Evolutionary conservation across 2,797 vertebrate genomes (phyloP).

Genomic region (Anguilla anguilla): DNA sequence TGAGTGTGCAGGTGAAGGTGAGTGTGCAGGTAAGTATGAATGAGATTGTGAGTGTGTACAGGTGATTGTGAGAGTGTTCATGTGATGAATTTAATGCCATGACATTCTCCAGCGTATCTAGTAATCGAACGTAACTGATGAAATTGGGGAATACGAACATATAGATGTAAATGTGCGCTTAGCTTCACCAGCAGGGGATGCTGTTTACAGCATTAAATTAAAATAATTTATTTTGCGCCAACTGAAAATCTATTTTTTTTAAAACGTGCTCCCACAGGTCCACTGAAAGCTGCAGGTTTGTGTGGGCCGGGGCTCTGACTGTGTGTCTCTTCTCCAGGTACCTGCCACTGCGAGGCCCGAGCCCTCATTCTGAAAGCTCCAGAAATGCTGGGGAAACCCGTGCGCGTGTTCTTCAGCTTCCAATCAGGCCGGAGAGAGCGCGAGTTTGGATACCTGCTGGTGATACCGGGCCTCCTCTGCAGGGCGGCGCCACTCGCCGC

Average conservation of each 20-base stretch:
- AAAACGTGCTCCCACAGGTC: no score
- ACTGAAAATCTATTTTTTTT: background rate
- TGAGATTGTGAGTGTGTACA: background rate
- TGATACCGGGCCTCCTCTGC: background rate
- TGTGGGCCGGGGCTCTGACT: background rate
- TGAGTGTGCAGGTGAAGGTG: no score
- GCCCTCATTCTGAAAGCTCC: constrained; percentile 26
- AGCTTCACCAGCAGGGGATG: background rate
- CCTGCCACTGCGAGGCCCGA: constrained; percentile 60
- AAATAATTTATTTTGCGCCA: background rate
- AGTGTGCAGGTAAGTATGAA: background rate
- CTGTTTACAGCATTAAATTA: background rate
- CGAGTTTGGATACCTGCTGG: background rate
- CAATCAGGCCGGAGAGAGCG: background rate
- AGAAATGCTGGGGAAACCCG: background rate
- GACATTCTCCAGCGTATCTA: background rate
- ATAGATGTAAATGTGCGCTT: background rate
- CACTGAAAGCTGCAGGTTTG: no score
- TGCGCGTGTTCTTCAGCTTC: background rate
- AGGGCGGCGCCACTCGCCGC: background rate
- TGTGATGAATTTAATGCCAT: background rate
- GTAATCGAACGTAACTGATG: background rate
- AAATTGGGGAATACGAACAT: background rate
- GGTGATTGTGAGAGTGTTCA: background rate
- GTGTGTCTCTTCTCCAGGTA: constrained; percentile 68